Percentiles rank a stretch among this genome's conserved stretches.
Evolutionary conservation across 2,888 invertebrate species (phyloP).

Genomic region (Trachelus troglodyta): DNA sequence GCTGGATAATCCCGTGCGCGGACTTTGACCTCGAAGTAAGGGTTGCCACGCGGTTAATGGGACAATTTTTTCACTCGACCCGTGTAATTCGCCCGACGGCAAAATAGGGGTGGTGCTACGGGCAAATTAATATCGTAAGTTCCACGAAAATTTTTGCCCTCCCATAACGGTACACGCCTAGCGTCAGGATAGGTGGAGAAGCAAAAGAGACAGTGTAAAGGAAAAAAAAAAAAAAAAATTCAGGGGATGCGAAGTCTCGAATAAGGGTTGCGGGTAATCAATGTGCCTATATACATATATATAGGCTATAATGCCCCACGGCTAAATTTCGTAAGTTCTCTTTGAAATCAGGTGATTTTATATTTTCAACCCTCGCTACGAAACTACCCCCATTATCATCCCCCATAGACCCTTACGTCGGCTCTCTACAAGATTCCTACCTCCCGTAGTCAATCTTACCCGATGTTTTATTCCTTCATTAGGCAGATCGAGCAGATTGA

Average conservation of each 20-base stretch:
- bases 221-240: not conserved
- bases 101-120: not conserved
- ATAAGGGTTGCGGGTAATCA: not conserved
- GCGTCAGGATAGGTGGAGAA: not conserved
- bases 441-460: not conserved
- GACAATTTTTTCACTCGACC: not conserved
- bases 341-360: not conserved
- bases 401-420: no score
- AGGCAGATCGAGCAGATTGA: constrained; percentile 58
- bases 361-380: not conserved
- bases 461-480: constrained; percentile 58
- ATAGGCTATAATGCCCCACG: not conserved
- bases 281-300: not conserved
- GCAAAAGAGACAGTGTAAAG: not conserved
- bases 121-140: not conserved
- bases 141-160: not conserved
- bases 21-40: not conserved
- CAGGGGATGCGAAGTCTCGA: not conserved
- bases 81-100: not conserved
- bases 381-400: not conserved
- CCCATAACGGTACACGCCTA: not conserved
- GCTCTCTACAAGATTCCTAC: not conserved
- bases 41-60: not conserved
- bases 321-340: not conserved
- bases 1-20: not conserved